Evolutionary conservation across 2,113 vertebrate genomes (phyloP).

Genomic region (Polypterus bichir): DNA sequence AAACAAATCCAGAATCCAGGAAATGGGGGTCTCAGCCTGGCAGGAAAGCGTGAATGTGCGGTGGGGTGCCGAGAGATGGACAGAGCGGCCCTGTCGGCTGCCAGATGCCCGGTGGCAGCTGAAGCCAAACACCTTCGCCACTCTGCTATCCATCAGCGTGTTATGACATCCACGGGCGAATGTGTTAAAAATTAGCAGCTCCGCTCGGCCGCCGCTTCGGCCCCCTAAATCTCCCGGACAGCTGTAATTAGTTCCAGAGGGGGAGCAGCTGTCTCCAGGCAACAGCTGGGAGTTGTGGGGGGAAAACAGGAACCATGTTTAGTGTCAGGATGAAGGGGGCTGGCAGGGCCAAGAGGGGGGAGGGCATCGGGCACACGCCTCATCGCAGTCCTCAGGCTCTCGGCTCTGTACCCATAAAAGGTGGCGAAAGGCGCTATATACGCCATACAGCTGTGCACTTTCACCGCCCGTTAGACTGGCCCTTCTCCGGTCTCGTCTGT

Average conservation of each 20-base stretch:
- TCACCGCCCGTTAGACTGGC: too few relatives aligned
- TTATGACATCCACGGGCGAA: conserved; percentile 37
- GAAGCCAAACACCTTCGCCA: conserved; percentile 17
- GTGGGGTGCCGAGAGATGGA: background rate
- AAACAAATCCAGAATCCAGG: too few relatives aligned
- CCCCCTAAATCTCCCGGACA: conserved; percentile 43
- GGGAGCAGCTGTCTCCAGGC: conserved; percentile 48
- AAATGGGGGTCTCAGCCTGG: too few relatives aligned
- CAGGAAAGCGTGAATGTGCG: background rate
- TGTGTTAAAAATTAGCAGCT: conserved; percentile 41
- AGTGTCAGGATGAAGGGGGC: conserved; percentile 48
- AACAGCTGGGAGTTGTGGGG: conserved; percentile 44
- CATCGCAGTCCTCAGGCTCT: too few relatives aligned
- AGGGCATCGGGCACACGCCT: background rate
- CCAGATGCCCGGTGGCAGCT: conserved; percentile 38
- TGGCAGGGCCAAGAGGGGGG: conserved; percentile 38
- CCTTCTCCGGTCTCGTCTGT: too few relatives aligned
- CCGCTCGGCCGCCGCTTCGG: conserved; percentile 26
- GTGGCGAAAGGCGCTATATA: too few relatives aligned
- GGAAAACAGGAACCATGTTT: conserved; percentile 35
- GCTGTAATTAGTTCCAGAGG: conserved; percentile 50
- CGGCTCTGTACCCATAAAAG: background rate
- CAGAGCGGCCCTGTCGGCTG: background rate
- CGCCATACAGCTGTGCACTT: too few relatives aligned
- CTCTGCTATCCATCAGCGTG: conserved; percentile 24